Evolutionary conservation across 1,140 invertebrate genomes (phyloP), one percentile per base, ranked within the genome.

Genomic region (Gryon sp.): DNA sequence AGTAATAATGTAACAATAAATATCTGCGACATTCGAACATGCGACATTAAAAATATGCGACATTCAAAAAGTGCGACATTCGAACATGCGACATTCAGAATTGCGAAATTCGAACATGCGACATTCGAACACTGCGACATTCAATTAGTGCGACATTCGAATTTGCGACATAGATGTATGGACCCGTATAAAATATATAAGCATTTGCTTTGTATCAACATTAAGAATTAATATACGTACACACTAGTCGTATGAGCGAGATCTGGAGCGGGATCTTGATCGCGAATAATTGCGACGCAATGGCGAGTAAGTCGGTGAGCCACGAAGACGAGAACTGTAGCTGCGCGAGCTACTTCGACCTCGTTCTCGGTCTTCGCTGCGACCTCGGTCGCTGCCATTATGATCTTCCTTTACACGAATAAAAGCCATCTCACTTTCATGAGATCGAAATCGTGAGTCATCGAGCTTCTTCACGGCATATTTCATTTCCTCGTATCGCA

Each of bases 381-480:
- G 90, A 53, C 92, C 90, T 6, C 93, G 89, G 41, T 93, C 92
- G 75, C 92, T 91, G 63, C 93, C 92, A 9, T 93, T 93, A 81
- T 95, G 94, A 87, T 99, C 97, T 90, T 99, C 97, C 84, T 97
- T 97, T 11, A 99, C 96, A 45, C 97, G 91, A 78, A 99, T 97
- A 86, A 99, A 99, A 6, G 97, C 92, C 32, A 96, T 95, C 89
- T 99, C 98, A 63, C 97, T 97, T 93, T 99, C 98, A 86, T 99
- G 98, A 22, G 98, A 99, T 83, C 97, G 92, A 88, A 99, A 99
- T 85, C 98, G 92, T 0, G 98, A 98, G 85, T 99, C 98, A 83
- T 99, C 97, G 45, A 99, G 89, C 84, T 99, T 99, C 87, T 98
- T 98, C 11, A 99, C 95, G 8, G 98, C 98, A 90, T 99, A 99